Evolutionary conservation across 2,797 vertebrate genomes (phyloP), one percentile per base, ranked within the genome.

Genomic region (Lepilemur septentrionalis): DNA sequence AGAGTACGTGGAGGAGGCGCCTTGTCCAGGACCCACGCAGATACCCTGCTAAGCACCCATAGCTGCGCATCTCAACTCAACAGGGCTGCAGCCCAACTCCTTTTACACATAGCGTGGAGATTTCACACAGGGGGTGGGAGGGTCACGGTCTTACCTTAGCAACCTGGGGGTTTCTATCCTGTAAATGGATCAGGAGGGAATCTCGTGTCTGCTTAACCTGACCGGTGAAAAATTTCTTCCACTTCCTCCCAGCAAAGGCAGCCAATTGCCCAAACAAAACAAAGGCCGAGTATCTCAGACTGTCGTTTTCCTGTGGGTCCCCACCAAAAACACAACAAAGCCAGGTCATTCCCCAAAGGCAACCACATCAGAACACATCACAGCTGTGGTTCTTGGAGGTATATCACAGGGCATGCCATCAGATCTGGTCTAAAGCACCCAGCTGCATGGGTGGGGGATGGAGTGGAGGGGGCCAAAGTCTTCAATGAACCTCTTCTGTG

Each of bases 231-330:
- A 98, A 98, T 14, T 85, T 97, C 96, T 94, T 97, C 97, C 97
- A 97, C 55, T 97, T 97, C 87, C n/a, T 4, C 59, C 97, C 97
- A 32, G 95, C 96, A 52, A 91, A 96, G 14, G 92, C 57, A 17
- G 97, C 97, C 96, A 98, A 22, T 79, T 98, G 97, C 20, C 97
- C 97, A 83, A 98, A 97, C 63, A 98, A 91, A 73, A 98, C 48
- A 28, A 97, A 97, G 57, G 97, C 97, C 0, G 63, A 97, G n/a
- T 93, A 96, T 70, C 98, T 97, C 93, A 97, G 69, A 13, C 73
- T 38, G 89, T 98, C 97, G 0, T 97, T 95, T 48, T 97, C 97
- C 97, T 97, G 95, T 3, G 52, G 48, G 35, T 46, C 15, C 72
- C 80, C 3, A 0, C 4, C 28, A 70, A 75, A 84, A 90, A 57